These are phyloP conservation scores for Drosophila pandora DNA, from an alignment of 1,140 invertebrate genomes.

Conservation along the genomic window DNA sequence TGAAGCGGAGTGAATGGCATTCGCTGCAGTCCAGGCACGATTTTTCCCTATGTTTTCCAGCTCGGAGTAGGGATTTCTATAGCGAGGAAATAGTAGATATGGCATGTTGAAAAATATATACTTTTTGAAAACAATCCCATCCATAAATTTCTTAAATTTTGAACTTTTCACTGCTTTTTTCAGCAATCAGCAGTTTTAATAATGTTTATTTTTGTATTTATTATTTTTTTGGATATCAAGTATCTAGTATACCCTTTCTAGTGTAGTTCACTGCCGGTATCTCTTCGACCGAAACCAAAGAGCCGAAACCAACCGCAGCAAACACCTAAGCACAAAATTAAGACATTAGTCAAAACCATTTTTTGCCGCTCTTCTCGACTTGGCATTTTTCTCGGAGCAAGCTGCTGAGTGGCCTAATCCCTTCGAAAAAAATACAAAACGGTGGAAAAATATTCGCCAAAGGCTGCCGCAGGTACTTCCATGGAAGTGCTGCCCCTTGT, in stretches of 20 bases:
- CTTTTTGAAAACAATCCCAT: neutral
- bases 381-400: neutral
- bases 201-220: neutral
- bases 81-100: neutral
- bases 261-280: constrained; percentile 1
- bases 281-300: neutral
- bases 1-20: constrained; percentile 81
- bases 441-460: constrained; percentile 34
- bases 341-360: constrained; percentile 77
- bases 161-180: too few relatives aligned
- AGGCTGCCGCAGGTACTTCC: constrained; percentile 75
- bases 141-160: too few relatives aligned
- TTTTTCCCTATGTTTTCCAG: constrained; percentile 27
- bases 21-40: constrained; percentile 73
- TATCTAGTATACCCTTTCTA: constrained; percentile 5
- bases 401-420: constrained; percentile 52
- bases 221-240: neutral
- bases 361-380: constrained; percentile 25
- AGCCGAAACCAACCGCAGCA: constrained; percentile 51
- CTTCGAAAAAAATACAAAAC: constrained; percentile 44
- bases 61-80: constrained; percentile 19
- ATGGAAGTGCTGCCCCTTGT: constrained; percentile 61
- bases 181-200: too few relatives aligned
- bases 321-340: constrained; percentile 76
- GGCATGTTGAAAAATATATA: neutral